These are phyloP conservation scores for Thymallus thymallus DNA, from an alignment of 2,113 vertebrate species.

Conservation along the genomic window DNA sequence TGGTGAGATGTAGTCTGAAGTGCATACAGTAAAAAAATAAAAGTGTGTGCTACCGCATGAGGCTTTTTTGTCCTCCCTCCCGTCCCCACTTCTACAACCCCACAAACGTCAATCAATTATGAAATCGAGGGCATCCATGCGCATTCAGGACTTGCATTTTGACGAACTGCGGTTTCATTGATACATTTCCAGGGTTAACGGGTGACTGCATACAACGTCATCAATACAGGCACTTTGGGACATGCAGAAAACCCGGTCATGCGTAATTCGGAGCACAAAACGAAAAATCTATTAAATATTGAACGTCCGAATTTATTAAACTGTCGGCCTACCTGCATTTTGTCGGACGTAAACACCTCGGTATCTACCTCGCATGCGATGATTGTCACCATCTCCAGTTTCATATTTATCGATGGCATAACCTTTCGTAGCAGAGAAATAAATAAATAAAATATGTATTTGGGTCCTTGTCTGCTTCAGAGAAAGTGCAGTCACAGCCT, in stretches of 20 bases:
- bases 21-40: background rate
- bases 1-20: background rate
- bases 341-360: conserved; percentile 79
- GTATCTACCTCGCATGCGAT: conserved; percentile 80
- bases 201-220: conserved; percentile 21
- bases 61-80: background rate
- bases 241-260: conserved; percentile 33
- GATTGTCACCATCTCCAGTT: conserved; percentile 81
- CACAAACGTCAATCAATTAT: conserved; percentile 32
- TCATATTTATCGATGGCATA: conserved; percentile 84
- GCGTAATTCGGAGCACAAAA: background rate
- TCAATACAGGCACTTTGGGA: conserved; percentile 35
- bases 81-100: conserved; percentile 33
- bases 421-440: conserved; percentile 47
- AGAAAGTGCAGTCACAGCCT: too few relatives aligned
- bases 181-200: conserved; percentile 66
- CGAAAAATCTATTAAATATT: background rate
- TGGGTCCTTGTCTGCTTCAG: too few relatives aligned
- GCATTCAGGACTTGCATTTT: conserved; percentile 45
- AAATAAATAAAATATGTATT: conserved; percentile 14
- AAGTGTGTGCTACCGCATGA: background rate
- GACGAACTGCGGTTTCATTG: conserved; percentile 71
- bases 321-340: conserved; percentile 68
- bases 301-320: conserved; percentile 17
- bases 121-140: conserved; percentile 34